Evolutionary conservation across 2,113 vertebrate species (phyloP).

Genomic region (Osmerus mordax): DNA sequence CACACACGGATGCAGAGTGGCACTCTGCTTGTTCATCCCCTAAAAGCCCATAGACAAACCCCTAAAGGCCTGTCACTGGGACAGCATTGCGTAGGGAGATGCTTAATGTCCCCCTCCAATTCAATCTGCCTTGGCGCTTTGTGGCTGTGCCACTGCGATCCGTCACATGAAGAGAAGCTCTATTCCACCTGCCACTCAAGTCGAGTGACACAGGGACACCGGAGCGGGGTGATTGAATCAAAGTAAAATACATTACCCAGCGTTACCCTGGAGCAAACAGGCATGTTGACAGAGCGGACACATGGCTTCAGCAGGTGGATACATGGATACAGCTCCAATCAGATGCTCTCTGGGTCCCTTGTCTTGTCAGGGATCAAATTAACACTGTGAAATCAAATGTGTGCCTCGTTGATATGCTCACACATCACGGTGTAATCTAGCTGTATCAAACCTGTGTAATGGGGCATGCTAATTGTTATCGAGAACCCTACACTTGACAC

Average conservation of each 20-base stretch:
- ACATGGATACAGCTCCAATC: constrained; percentile 38
- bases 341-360: constrained; percentile 43
- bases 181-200: constrained; percentile 48
- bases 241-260: constrained; percentile 39
- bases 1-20: neutral
- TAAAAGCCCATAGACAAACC: constrained; percentile 21
- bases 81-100: constrained; percentile 13
- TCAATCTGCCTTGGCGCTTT: constrained; percentile 35
- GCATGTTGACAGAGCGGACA: constrained; percentile 35
- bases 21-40: constrained; percentile 20
- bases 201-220: constrained; percentile 9
- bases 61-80: constrained; percentile 25
- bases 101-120: constrained; percentile 30
- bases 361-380: constrained; percentile 43
- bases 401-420: too few relatives aligned
- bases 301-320: constrained; percentile 37
- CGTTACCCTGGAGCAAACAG: constrained; percentile 24
- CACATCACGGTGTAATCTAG: neutral
- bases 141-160: constrained; percentile 17
- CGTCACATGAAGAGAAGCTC: constrained; percentile 27
- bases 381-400: constrained; percentile 1
- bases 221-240: constrained; percentile 37
- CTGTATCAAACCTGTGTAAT: neutral
- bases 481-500: too few relatives aligned
- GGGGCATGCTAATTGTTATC: too few relatives aligned